phyloP scores from a whole-genome alignment of 2,797 vertebrate species.

The Rhynchotus rufescens region DNA sequence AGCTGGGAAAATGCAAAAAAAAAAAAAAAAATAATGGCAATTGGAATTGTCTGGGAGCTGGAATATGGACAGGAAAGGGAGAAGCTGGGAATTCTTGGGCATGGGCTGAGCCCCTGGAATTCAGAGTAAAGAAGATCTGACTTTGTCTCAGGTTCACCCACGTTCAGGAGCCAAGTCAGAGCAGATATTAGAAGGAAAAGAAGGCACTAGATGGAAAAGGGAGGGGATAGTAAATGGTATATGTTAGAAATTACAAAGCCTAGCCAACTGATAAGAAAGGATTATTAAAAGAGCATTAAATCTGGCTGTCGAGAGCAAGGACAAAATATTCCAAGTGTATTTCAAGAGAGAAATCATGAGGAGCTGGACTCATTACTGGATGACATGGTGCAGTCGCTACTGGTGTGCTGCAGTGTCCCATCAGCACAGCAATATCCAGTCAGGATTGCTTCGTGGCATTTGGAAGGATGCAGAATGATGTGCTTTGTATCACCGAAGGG shows the following conservation, averaged over 20 bases:
- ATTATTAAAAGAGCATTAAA: background rate
- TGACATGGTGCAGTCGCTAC: background rate
- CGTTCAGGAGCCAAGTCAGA: background rate
- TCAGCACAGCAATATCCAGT: background rate
- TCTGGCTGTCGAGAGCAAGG: background rate
- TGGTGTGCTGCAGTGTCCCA: background rate
- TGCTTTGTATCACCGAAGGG: slow-evolving; percentile 7
- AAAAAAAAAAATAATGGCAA: too few species aligned
- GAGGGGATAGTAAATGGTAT: background rate
- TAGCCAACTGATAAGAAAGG: background rate
- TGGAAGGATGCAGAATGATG: background rate
- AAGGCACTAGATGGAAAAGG: background rate
- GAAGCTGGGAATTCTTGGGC: background rate
- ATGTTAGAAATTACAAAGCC: background rate
- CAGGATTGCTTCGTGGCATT: background rate
- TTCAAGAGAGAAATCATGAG: background rate
- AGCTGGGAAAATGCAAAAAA: too few species aligned
- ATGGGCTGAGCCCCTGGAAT: background rate
- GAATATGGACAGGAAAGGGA: background rate
- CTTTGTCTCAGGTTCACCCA: background rate
- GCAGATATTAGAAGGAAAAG: background rate
- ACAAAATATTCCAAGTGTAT: background rate
- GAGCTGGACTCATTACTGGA: background rate
- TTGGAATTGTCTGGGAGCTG: background rate
- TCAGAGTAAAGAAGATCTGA: background rate